Conservation (phyloP, 1,140 invertebrate species). For the Drosophila rufa region DNA sequence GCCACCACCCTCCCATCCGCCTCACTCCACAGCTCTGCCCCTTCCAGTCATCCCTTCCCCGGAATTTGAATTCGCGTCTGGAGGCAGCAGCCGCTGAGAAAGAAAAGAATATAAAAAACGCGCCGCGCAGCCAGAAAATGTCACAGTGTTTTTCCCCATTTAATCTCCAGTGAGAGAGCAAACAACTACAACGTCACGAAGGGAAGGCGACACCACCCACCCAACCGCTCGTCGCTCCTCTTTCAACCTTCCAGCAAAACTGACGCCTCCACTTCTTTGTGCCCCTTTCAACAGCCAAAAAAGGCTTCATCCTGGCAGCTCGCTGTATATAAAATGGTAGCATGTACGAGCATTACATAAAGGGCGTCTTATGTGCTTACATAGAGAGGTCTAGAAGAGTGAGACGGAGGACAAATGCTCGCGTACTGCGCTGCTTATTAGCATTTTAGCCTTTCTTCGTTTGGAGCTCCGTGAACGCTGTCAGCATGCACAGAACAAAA, state of each 20-base stretch:
- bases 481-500: conserved; percentile 26
- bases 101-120: conserved; percentile 62
- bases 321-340: conserved; percentile 70
- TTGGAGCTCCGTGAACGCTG: conserved; percentile 26
- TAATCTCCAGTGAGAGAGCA: conserved; percentile 78
- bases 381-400: conserved; percentile 42
- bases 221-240: background rate
- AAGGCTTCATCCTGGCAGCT: conserved; percentile 70
- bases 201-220: conserved; percentile 31
- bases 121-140: conserved; percentile 79
- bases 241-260: conserved; percentile 42
- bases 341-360: conserved; percentile 69
- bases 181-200: conserved; percentile 64
- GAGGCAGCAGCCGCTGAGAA: conserved; percentile 56
- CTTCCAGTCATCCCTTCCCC: conserved; percentile 31
- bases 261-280: conserved; percentile 74
- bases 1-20: conserved; percentile 41
- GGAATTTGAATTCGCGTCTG: conserved; percentile 64
- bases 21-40: conserved; percentile 3
- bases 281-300: conserved; percentile 79
- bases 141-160: conserved; percentile 82
- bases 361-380: conserved; percentile 75
- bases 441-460: conserved; percentile 80
- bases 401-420: conserved; percentile 39
- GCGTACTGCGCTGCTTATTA: conserved; percentile 71